Conservation (phyloP, 2,797 vertebrate genomes). For the Sebastiscus tertius region DNA sequence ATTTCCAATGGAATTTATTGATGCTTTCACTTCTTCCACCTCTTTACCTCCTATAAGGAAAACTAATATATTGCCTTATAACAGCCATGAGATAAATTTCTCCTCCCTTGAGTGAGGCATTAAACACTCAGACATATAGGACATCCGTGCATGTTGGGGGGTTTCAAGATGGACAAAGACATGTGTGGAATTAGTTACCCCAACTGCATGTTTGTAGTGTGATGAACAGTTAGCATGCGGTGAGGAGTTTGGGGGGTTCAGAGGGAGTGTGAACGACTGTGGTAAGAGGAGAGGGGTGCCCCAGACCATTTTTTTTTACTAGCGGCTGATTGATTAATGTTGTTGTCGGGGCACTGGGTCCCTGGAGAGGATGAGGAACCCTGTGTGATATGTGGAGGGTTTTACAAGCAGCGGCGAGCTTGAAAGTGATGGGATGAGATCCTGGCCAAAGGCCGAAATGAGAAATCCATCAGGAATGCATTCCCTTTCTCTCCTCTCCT, state of each 20-base stretch:
- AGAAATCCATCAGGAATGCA: conserved; percentile 94
- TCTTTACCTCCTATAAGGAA: conserved; percentile 12
- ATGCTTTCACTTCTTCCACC: conserved; percentile 3
- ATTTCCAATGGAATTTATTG: conserved; percentile 16
- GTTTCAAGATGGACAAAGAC: conserved; percentile 81
- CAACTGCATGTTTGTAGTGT: conserved; percentile 71
- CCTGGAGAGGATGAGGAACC: conserved; percentile 85
- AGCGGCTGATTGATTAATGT: conserved; percentile 87
- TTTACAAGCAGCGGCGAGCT: conserved; percentile 90
- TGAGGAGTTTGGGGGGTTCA: conserved; percentile 64
- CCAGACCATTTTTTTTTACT: conserved; percentile 72
- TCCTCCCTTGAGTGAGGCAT: conserved; percentile 67
- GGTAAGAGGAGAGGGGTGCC: conserved; percentile 77
- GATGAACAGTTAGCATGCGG: conserved; percentile 79
- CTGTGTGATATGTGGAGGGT: conserved; percentile 87
- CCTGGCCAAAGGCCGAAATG: conserved; percentile 89
- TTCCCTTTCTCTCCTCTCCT: conserved; percentile 67
- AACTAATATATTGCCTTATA: conserved; percentile 58
- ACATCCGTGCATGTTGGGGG: conserved; percentile 68
- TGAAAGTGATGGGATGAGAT: conserved; percentile 89
- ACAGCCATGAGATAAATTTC: conserved; percentile 66
- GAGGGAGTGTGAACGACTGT: conserved; percentile 67
- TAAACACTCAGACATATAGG: conserved; percentile 68
- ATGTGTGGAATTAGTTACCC: conserved; percentile 85
- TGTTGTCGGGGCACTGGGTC: conserved; percentile 81